Evolutionary conservation across 2,797 vertebrate genomes (phyloP).

Genomic region (Limnodromus scolopaceus): DNA sequence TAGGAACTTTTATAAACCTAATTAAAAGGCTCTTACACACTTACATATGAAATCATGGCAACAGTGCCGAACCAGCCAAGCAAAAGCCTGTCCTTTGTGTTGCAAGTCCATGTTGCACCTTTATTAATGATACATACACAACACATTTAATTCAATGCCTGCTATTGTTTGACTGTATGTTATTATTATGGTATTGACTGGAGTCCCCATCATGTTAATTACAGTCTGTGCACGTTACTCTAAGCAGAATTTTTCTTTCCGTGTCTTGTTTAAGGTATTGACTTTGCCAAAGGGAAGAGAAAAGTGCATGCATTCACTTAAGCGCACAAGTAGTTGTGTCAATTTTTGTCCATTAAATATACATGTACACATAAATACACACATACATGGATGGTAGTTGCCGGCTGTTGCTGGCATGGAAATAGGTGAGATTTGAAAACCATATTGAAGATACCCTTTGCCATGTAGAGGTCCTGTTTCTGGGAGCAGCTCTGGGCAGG

Average conservation of each 20-base stretch:
- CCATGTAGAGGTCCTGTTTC: neutral
- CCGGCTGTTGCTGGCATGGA: neutral
- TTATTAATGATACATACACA: neutral
- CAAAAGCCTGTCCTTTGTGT: neutral
- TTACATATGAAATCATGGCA: neutral
- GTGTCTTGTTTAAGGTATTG: constrained; percentile 10
- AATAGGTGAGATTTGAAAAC: neutral
- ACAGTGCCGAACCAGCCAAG: neutral
- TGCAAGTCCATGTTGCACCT: neutral
- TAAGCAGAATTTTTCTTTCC: neutral
- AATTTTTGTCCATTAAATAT: neutral
- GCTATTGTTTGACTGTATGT: neutral
- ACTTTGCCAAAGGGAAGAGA: constrained; percentile 23
- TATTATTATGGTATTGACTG: neutral
- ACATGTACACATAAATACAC: neutral
- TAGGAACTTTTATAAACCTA: neutral
- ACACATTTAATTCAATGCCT: neutral
- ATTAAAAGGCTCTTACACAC: neutral
- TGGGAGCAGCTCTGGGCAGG: neutral
- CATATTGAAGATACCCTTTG: neutral
- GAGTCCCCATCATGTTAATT: neutral
- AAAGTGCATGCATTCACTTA: neutral
- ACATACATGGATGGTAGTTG: accelerated
- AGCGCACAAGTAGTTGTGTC: neutral
- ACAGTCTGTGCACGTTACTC: neutral